Conservation (phyloP, 2,113 vertebrate species). For the Propithecus coquereli region DNA sequence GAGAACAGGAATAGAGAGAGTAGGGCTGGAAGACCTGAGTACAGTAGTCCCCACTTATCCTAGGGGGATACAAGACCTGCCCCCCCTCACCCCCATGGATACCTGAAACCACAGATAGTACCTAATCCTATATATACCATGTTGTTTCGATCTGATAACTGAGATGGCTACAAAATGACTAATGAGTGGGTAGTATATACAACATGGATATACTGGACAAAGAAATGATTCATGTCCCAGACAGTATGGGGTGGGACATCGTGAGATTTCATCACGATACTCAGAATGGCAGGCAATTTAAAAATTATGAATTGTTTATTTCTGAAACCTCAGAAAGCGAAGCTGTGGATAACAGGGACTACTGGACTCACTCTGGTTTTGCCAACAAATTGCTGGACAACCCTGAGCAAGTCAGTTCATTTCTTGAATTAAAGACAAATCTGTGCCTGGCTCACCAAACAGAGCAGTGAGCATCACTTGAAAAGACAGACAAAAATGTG, state of each 20-base stretch:
- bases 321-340: neutral
- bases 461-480: neutral
- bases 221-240: neutral
- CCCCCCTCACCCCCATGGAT: neutral
- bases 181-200: neutral
- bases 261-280: neutral
- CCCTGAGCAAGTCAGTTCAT: slow-evolving; percentile 6
- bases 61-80: neutral
- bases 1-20: neutral
- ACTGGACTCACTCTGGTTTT: slow-evolving; percentile 38
- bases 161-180: neutral
- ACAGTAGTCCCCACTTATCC: neutral
- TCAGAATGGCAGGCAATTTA: neutral
- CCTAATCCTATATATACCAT: neutral
- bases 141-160: neutral
- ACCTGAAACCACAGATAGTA: neutral
- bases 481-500: neutral
- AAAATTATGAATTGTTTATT: neutral
- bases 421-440: slow-evolving; percentile 37
- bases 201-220: neutral
- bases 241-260: neutral
- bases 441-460: neutral
- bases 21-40: neutral
- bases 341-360: neutral
- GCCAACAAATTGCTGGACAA: neutral